Evolutionary conservation across 2,113 vertebrate species (phyloP).

Genomic region (Xiphophorus hellerii): DNA sequence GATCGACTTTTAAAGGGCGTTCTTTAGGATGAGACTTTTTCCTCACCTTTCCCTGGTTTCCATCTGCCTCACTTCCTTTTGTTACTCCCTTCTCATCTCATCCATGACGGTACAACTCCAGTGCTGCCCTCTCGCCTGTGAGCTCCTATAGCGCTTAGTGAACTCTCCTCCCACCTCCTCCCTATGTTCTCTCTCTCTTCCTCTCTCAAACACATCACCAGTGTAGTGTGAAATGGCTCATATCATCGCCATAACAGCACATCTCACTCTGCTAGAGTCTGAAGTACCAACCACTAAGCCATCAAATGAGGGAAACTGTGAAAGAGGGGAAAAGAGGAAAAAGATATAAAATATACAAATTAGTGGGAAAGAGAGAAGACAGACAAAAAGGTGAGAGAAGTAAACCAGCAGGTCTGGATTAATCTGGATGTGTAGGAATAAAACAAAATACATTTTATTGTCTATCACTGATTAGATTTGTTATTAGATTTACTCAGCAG

Average conservation of each 20-base stretch:
- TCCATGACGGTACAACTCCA: conserved; percentile 46
- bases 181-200: conserved; percentile 12
- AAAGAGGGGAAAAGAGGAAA: background rate
- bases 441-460: background rate
- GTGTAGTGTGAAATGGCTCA: conserved; percentile 68
- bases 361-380: background rate
- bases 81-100: conserved; percentile 52
- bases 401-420: background rate
- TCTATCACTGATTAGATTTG: background rate
- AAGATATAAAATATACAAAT: background rate
- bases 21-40: background rate
- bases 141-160: conserved; percentile 48
- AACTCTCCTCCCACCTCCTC: conserved; percentile 32
- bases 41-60: conserved; percentile 1
- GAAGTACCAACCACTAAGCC: conserved; percentile 38
- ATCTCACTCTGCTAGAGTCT: conserved; percentile 53
- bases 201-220: conserved; percentile 54
- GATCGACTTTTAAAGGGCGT: background rate
- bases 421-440: background rate
- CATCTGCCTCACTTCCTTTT: conserved; percentile 11
- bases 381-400: background rate
- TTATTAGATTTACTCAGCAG: background rate
- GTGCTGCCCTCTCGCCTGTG: conserved; percentile 23
- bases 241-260: conserved; percentile 60
- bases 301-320: conserved; percentile 36